Conservation (phyloP, 2,888 invertebrate species). For the Agrypnus murinus region DNA sequence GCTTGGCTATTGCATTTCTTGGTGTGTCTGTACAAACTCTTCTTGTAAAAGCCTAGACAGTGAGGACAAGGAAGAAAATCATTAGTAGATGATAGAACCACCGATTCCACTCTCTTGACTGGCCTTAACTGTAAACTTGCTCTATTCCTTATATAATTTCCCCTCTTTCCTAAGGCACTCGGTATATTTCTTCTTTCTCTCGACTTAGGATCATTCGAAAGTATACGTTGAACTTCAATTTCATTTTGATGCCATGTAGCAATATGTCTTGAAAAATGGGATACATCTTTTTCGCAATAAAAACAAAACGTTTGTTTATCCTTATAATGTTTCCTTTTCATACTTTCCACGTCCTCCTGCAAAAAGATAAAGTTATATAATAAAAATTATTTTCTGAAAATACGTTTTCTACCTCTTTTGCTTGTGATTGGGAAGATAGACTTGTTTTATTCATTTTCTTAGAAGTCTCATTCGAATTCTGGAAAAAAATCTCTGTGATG, state of each 20-base stretch:
- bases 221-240: constrained; percentile 13
- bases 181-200: constrained; percentile 35
- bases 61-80: constrained; percentile 41
- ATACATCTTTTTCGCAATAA: constrained; percentile 36
- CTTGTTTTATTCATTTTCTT: too few species aligned
- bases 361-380: too few species aligned
- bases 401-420: too few species aligned
- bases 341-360: too few species aligned
- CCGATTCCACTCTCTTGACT: constrained; percentile 38
- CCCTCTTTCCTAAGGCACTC: constrained; percentile 38
- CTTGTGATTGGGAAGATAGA: too few species aligned
- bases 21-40: constrained; percentile 41
- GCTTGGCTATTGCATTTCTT: constrained; percentile 37
- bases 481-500: too few species aligned
- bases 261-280: constrained; percentile 36
- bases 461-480: too few species aligned
- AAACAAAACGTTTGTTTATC: constrained; percentile 26
- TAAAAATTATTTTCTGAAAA: too few species aligned
- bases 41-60: constrained; percentile 46
- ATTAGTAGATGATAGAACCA: background rate
- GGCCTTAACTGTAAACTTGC: constrained; percentile 30
- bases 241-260: constrained; percentile 26
- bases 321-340: constrained; percentile 27
- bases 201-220: background rate
- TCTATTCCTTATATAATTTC: constrained; percentile 46